Evolutionary conservation across 2,888 invertebrate species (phyloP), one percentile per base, ranked within the genome.

Genomic region (Xestia sexstrigata): DNA sequence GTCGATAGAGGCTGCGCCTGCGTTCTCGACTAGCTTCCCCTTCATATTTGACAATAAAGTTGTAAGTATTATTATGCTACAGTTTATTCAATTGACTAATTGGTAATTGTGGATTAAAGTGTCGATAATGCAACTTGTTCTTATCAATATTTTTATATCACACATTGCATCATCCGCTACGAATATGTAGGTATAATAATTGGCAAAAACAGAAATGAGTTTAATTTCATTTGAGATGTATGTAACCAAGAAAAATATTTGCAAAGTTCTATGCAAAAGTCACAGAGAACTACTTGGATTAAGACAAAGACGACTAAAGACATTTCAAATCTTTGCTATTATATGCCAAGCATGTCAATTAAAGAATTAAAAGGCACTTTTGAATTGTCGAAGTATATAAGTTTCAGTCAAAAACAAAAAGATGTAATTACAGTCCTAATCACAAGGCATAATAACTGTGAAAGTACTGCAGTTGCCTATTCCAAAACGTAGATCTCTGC

Each of bases 1-100:
- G 0, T 98, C 99, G 0, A 98, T 99, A 55, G 99, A 99, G 95
- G 99, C 99, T 0, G 99, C 99, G 0, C 99, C 99, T 0, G 98
- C 99, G 1, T 97, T 99, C 88, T 98, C 98, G 0, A 98, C 98
- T 2, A 98, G 98, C 17, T 99, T 99, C 94, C 99, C 99, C 0
- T 98, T 98, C 81, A 99, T 99, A 91, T 99, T 99, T 93, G 98
- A 97, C 1, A 97, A 97, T 71, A 97, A 98, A 91, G 98, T 98
- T 90, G 97, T 98, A 88, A 96, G 96, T 95, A 68, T 13, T 60
- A n/a, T 4, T n/a, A 47, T 39, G 26, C 23, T 17, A 17, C 7
- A 49, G 9, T 62, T 39, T 3, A 30, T 60, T 49, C 23, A 39
- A 9, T 69, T 69, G 17, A n/a, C 23, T 26, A 26, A 42, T 65